Conservation (phyloP, 2,797 vertebrate genomes). For the Pipistrellus nathusii region DNA sequence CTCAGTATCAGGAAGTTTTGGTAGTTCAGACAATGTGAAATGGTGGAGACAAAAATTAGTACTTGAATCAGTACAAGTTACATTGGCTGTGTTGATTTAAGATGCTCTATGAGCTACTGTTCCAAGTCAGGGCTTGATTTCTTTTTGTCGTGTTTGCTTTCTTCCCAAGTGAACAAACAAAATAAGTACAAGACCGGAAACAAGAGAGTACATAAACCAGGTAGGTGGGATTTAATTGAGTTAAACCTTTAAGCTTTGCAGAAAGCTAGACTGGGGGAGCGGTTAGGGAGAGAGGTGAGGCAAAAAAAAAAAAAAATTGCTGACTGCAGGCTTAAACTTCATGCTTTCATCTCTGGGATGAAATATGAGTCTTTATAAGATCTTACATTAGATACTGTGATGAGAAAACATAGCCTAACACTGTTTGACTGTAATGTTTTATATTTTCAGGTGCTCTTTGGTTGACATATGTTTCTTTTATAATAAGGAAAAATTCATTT, state of each 20-base stretch:
- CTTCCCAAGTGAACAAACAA: constrained; percentile 79
- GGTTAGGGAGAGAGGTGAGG: background rate
- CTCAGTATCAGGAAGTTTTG: constrained; percentile 69
- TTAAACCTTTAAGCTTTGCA: constrained; percentile 61
- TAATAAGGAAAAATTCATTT: background rate
- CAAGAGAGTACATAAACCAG: constrained; percentile 2
- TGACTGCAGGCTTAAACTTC: background rate
- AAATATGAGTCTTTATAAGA: background rate
- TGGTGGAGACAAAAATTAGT: constrained; percentile 75
- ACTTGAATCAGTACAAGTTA: constrained; percentile 78
- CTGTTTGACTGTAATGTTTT: constrained; percentile 26
- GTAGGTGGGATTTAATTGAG: constrained; percentile 52
- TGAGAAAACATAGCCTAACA: background rate
- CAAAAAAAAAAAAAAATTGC: background rate
- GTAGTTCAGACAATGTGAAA: constrained; percentile 63
- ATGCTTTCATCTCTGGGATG: constrained; percentile 50
- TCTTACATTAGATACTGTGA: background rate
- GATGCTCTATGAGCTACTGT: constrained; percentile 72
- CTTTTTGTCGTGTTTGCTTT: constrained; percentile 77
- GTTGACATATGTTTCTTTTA: background rate
- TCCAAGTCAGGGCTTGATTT: constrained; percentile 69
- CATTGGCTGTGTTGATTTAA: constrained; percentile 75
- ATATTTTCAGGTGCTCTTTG: constrained; percentile 1
- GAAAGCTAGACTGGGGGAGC: background rate
- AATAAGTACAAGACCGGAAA: constrained; percentile 62